These are phyloP conservation scores for Celastrina argiolus DNA, from an alignment of 2,888 invertebrate species.

Conservation along the genomic window DNA sequence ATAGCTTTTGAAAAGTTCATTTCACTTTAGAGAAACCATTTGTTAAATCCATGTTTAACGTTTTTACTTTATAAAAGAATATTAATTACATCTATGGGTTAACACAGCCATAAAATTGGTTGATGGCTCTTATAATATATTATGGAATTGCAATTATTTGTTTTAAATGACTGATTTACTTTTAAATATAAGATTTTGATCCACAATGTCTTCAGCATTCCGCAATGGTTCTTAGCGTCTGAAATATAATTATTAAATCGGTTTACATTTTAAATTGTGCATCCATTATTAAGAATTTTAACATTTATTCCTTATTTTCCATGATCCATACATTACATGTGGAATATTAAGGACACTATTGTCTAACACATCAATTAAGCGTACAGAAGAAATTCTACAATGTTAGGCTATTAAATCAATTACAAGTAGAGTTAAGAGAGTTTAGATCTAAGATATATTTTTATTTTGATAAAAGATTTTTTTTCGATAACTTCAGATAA, in stretches of 20 bases:
- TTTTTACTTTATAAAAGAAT: neutral
- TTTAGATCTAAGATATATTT: constrained; percentile 9
- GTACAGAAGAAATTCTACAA: constrained; percentile 9
- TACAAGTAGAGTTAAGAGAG: constrained; percentile 7
- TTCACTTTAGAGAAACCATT: neutral
- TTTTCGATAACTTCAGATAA: neutral
- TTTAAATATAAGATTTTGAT: neutral
- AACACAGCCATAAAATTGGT: constrained; percentile 34
- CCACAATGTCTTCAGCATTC: neutral
- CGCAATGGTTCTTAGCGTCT: no score
- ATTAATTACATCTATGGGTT: constrained; percentile 31
- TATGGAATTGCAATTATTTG: constrained; percentile 21
- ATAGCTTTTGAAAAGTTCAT: neutral
- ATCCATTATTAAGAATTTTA: neutral
- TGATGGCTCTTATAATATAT: constrained; percentile 30
- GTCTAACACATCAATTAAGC: constrained; percentile 9
- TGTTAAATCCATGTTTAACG: neutral
- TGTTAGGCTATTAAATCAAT: constrained; percentile 13
- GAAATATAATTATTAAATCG: neutral
- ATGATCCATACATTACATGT: neutral
- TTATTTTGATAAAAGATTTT: constrained; percentile 4
- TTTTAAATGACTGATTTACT: neutral
- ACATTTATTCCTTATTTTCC: neutral
- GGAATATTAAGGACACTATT: neutral
- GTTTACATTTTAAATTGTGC: neutral